Base-by-base conservation (phyloP, 2,888 invertebrate species). In the Biston betularia region DNA sequence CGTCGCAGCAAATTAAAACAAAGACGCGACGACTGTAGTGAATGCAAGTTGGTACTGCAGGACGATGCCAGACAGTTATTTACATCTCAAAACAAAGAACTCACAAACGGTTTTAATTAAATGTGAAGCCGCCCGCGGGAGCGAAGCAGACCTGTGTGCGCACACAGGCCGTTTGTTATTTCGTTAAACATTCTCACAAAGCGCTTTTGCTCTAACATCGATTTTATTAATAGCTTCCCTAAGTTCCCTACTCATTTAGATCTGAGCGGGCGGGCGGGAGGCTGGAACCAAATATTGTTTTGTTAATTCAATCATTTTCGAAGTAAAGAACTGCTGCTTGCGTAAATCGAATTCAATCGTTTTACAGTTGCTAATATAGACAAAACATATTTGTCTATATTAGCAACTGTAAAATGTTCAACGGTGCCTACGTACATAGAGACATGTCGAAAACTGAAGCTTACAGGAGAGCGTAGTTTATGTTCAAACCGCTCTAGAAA, bases 141-240 rank as follows among this genome's bases (percentile, higher is more conserved):
- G 75, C 74, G 72, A 75, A 77, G 76, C 79, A 65, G 65, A 59
- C 70, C n/a, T n/a, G n/a, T n/a, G n/a, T 75, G 71, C 79, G 75
- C 79, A 77, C 74, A 77, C 75, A 76, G 71, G 75, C 76, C 70
- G 66, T 73, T 72, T 63, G 71, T 77, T 72, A 80, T 75, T 80
- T 75, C 69, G 77, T 79, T 72, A 77, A 68, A 57, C 73, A 68
- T 59, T 67, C 72, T 69, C 71, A 68, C 70, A 73, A 74, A 76
- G 69, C 72, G 69, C 76, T 76, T 75, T 75, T 67, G 72, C 73
- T 72, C 52, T 34, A 38, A 67, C 63, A 73, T 74, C 64, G 63
- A 64, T 69, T 77, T 77, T 73, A 59, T 54, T 69, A 73, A 74
- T 71, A 72, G 65, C 57, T 58, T 58, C 49, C 50, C 34, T 56